Evolutionary conservation across 2,113 vertebrate genomes (phyloP), one percentile per base, ranked within the genome.

Genomic region (Nibea albiflora): DNA sequence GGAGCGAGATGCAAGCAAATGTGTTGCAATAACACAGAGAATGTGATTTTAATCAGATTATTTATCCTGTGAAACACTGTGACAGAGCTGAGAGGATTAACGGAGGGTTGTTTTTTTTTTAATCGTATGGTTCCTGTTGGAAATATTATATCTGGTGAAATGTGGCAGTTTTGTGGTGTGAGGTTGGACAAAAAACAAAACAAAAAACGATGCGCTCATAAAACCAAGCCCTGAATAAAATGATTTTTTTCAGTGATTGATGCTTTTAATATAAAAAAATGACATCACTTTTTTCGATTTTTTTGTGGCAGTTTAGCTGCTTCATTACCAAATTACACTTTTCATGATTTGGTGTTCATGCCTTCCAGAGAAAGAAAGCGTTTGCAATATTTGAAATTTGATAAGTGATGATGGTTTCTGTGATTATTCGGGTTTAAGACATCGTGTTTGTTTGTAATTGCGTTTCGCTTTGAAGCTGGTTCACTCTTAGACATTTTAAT

Each of bases 251-350:
- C 19, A 42, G 4, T 65, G 77, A 86, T 12, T 53, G 26, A 85
- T 76, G 52, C 49, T 73, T 83, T 83, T 73, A 82, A 89, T 73
- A 82, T 65, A 0, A 0, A 67, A 62, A 52, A 53, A 26, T 17
- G 2, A 10, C 2, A 44, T 56, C 42, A 52, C 39, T 76, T 69
- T 69, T 73, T 28, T 20, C 14, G 49, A 71, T 9, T 35, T 49
- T 31, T 77, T 50, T 63, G 15, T 47, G 15, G 15, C 20, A 57
- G 17, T 54, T 58, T 47, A 53, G 20, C 26, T 49, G 17, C 42
- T 73, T 76, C 19, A 50, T 64, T 1, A 65, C 15, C 16, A 57
- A 46, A 52, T 88, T 26, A 16, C 3, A 39, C 47, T 52, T 31
- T 73, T 10, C 2, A 52, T 14, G 8, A 19, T 60, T 68, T 53